phyloP scores from a whole-genome alignment of 2,888 invertebrate genomes.

The Tachina grossa region DNA sequence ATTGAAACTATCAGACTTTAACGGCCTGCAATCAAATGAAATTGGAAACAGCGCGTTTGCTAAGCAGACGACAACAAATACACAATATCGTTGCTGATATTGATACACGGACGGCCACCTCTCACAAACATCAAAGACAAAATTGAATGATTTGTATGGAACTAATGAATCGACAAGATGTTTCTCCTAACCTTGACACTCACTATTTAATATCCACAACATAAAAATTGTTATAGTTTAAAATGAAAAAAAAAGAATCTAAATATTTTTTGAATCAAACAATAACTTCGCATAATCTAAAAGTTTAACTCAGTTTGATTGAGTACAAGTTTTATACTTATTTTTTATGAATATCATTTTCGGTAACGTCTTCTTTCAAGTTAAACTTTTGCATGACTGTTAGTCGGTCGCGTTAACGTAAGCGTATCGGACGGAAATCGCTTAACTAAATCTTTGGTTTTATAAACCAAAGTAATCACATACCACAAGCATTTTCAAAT shows the following conservation, averaged over 20 bases:
- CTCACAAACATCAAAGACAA: conserved; percentile 1
- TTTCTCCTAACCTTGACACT: conserved; percentile 81
- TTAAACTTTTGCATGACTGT: conserved; percentile 75
- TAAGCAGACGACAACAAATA: conserved; percentile 31
- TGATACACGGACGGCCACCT: background rate
- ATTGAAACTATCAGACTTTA: conserved; percentile 50
- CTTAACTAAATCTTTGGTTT: conserved; percentile 57
- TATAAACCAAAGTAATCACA: conserved; percentile 38
- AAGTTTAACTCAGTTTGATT: conserved; percentile 47
- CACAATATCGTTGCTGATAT: conserved; percentile 31
- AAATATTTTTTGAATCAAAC: conserved; percentile 23
- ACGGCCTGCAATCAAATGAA: conserved; percentile 61
- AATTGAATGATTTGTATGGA: conserved; percentile 38
- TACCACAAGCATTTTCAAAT: conserved; percentile 16
- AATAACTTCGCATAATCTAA: conserved; percentile 35
- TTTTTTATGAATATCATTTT: conserved; percentile 48
- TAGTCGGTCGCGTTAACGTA: conserved; percentile 81
- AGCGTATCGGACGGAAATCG: conserved; percentile 77
- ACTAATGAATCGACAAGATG: conserved; percentile 47
- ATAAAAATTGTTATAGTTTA: conserved; percentile 53
- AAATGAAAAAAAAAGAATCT: background rate
- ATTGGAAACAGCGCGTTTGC: conserved; percentile 52
- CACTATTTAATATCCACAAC: conserved; percentile 74
- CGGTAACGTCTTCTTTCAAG: conserved; percentile 80
- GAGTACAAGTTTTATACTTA: conserved; percentile 20